These are phyloP conservation scores for Cataglyphis altisquamis DNA, from an alignment of 2,888 invertebrate species.

Conservation along the genomic window DNA sequence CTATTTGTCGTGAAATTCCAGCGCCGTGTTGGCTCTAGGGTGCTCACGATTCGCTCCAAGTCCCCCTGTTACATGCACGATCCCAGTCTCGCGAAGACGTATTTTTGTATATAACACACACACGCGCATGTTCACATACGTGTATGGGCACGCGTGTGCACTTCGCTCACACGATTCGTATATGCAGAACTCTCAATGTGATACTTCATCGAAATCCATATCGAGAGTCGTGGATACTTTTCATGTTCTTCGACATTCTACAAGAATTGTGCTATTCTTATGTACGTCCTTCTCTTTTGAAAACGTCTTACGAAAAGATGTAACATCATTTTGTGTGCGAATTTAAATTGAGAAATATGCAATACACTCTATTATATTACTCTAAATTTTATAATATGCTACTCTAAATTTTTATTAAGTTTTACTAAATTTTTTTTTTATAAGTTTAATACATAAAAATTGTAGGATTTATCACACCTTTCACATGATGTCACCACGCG, in stretches of 20 bases:
- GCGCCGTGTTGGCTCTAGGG: conserved; percentile 78
- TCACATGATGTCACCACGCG: background rate
- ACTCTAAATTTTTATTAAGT: background rate
- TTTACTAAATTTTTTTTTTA: background rate
- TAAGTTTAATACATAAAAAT: background rate
- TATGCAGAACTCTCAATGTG: background rate
- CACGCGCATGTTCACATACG: conserved; percentile 43
- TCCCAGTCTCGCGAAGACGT: conserved; percentile 36
- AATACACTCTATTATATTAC: background rate
- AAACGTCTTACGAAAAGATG: background rate
- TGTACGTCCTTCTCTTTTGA: background rate
- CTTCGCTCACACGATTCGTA: background rate
- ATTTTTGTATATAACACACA: conserved; percentile 12
- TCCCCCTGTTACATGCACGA: conserved; percentile 74
- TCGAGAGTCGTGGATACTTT: background rate
- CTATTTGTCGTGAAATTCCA: conserved; percentile 83
- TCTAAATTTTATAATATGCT: no score
- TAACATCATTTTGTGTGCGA: background rate
- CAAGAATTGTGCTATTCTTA: background rate
- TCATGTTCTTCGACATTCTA: conserved; percentile 1
- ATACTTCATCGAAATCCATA: conserved; percentile 29
- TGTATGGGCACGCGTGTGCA: conserved; percentile 30
- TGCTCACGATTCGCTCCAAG: conserved; percentile 78
- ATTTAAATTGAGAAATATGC: background rate
- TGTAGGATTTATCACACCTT: background rate